Evolutionary conservation across 2,888 invertebrate genomes (phyloP).

Genomic region (Fabriciana adippe): DNA sequence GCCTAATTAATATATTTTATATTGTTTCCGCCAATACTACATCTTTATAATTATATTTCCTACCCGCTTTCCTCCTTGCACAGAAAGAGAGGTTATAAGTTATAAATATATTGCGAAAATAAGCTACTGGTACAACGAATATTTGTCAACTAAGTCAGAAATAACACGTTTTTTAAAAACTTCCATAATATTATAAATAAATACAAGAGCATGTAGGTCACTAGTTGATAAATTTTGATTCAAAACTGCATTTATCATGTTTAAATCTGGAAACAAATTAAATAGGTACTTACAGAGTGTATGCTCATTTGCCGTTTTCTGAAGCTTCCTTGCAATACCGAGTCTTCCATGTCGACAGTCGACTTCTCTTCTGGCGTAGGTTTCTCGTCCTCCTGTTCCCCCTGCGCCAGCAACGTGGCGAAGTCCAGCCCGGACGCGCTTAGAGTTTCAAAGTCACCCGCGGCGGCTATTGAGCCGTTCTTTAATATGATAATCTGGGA

Average conservation of each 20-base stretch:
- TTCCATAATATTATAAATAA: too few relatives aligned
- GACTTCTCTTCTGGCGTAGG: constrained; percentile 47
- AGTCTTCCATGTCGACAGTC: constrained; percentile 52
- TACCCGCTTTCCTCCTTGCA: too few relatives aligned
- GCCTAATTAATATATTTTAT: too few relatives aligned
- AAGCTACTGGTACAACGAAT: too few relatives aligned
- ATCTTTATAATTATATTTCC: too few relatives aligned
- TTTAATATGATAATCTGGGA: constrained; percentile 81
- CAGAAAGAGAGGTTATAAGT: constrained; percentile 18
- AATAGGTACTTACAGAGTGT: constrained; percentile 63
- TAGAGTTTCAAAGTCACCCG: constrained; percentile 87
- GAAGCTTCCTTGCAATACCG: constrained; percentile 67
- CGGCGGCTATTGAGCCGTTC: constrained; percentile 82
- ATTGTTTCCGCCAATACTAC: too few relatives aligned
- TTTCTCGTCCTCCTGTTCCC: constrained; percentile 70
- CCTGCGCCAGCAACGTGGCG: constrained; percentile 85
- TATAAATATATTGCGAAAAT: too few relatives aligned
- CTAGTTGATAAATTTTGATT: too few relatives aligned
- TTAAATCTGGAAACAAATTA: constrained; percentile 27
- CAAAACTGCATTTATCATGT: too few relatives aligned
- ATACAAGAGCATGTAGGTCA: too few relatives aligned
- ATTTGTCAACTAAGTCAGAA: too few relatives aligned
- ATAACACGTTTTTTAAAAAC: too few relatives aligned
- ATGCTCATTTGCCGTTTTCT: constrained; percentile 77
- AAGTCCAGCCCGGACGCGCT: constrained; percentile 89